A percentile compares a stretch with the other conserved stretches of the same genome.
These are phyloP conservation scores for Penaeus chinensis DNA, from an alignment of 1,140 invertebrate species.

Conservation along the genomic window DNA sequence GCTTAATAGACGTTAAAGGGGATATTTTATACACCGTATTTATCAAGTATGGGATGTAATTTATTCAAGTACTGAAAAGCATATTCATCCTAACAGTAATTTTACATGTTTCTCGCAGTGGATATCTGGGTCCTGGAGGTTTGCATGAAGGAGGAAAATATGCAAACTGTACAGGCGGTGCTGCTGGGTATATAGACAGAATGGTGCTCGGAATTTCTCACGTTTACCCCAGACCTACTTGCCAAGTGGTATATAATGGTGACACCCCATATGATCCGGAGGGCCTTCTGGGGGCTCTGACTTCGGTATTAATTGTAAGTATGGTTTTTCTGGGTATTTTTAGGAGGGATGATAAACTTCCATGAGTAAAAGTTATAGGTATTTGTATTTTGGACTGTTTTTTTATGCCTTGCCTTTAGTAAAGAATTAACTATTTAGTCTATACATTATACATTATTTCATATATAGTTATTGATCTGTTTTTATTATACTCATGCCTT, in stretches of 20 bases:
- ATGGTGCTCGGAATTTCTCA: constrained; percentile 77
- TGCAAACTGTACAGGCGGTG: constrained; percentile 86
- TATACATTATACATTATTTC: no score
- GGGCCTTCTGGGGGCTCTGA: constrained; percentile 77
- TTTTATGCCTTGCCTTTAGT: no score
- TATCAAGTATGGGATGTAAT: not conserved
- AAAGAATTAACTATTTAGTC: no score
- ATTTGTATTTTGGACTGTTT: no score
- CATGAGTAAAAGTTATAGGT: no score
- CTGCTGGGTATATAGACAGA: constrained; percentile 86
- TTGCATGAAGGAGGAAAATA: constrained; percentile 74
- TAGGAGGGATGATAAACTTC: no score
- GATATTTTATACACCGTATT: no score
- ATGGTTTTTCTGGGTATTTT: no score
- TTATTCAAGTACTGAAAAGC: not conserved
- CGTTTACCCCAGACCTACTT: constrained; percentile 76
- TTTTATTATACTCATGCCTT: no score
- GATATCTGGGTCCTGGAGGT: constrained; percentile 92
- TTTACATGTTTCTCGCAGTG: constrained; percentile 69
- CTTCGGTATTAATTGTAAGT: constrained; percentile 77
- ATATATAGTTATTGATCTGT: no score
- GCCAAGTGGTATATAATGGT: constrained; percentile 75
- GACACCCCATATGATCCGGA: constrained; percentile 83
- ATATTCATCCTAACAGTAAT: not conserved
- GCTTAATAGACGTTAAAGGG: no score